Base-by-base conservation (phyloP, 2,113 vertebrate species). In the Lophochroa leadbeateri region DNA sequence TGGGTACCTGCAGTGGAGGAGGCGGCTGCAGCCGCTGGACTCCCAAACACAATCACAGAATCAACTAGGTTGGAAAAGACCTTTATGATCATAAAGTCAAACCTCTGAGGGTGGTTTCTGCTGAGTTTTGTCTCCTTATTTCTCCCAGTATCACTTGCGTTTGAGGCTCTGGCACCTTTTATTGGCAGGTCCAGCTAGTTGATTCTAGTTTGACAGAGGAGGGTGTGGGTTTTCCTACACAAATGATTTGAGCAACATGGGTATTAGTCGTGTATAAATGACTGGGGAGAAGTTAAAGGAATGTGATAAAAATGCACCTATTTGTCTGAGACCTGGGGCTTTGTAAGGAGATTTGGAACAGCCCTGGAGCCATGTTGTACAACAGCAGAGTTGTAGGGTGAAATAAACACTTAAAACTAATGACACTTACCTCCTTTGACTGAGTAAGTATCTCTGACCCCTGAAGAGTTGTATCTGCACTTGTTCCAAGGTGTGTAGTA, bases 211-310 rank as follows among this genome's bases (percentile, higher is more conserved):
- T 79, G 71, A 12, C 11, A 3, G 61, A 70, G n/a, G 16, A 70
- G 46, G 77, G 5, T 8, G 50, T 19, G 43, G 9, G 13, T 17
- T 75, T 88, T 39, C 53, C 29, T 47, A 5, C 25, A 9, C 21
- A 21, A 61, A 24, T 11, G 3, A 31, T 41, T 28, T 1, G 43
- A 93, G 65, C 0, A 0, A 17, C 0, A 1, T 0, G 0, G 63
- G 77, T 57, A 57, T 79, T 3, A 1, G 17, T 33, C 24, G 3
- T 70, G 90, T 74, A 82, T 55, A 63, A 93, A 71, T 5, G 57
- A 61, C 64, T 67, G 58, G 72, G 94, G 83, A 88, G 65, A 47
- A 49, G 60, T 21, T 82, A 60, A 91, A 83, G 90, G 81, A 55
- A n/a, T 2, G 46, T 37, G 81, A 95, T 91, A 68, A 78, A 91